Evolutionary conservation across 2,797 vertebrate species (phyloP).

Genomic region (Varecia variegata): DNA sequence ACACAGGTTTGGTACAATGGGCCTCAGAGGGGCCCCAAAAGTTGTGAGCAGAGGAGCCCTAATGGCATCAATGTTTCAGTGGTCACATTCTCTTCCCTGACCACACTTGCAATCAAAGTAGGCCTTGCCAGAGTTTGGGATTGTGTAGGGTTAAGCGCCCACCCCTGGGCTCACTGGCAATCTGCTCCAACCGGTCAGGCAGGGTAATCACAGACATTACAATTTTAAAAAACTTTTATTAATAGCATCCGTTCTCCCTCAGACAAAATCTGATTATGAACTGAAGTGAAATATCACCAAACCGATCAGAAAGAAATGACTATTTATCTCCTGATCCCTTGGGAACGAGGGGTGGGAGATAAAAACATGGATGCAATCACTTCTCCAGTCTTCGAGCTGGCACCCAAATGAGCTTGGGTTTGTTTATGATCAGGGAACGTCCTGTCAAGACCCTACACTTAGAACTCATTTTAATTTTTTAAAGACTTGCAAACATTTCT

Average conservation of each 20-base stretch:
- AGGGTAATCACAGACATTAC: constrained; percentile 10
- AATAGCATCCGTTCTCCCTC: constrained; percentile 38
- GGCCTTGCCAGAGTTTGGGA: neutral
- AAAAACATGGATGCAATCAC: neutral
- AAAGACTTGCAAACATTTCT: neutral
- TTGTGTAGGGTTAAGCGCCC: neutral
- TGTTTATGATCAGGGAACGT: neutral
- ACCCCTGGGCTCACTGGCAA: neutral
- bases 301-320: constrained; percentile 6
- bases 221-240: constrained; percentile 39
- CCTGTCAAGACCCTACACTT: neutral
- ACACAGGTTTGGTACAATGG: neutral
- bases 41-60: neutral
- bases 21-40: neutral
- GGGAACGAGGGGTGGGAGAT: neutral
- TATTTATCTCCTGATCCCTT: constrained; percentile 45
- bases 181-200: neutral
- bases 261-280: constrained; percentile 59
- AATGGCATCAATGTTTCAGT: fast-evolving
- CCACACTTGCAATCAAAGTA: neutral
- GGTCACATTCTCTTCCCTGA: neutral
- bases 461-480: neutral
- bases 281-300: constrained; percentile 64
- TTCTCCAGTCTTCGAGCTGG: neutral
- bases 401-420: fast-evolving